These are phyloP conservation scores for Phallusia fumigata DNA, from an alignment of 23 tunicate species.

Conservation along the genomic window DNA sequence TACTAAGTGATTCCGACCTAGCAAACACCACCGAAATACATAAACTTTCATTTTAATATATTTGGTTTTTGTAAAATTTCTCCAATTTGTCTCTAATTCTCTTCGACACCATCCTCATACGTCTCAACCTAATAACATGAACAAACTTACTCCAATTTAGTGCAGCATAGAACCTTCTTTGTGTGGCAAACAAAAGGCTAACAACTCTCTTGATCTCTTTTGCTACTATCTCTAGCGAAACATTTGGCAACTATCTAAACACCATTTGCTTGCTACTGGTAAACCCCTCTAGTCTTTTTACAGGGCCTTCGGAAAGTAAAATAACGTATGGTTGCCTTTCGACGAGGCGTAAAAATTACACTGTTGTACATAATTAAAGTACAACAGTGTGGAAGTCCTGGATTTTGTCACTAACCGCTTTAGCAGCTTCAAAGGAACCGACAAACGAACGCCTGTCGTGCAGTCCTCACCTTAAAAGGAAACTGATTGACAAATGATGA, in stretches of 20 bases:
- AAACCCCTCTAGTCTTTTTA: not conserved
- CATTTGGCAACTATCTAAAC: too few relatives aligned
- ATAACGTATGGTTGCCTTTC: not conserved
- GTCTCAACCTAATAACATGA: too few relatives aligned
- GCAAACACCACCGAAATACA: too few relatives aligned
- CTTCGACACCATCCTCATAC: too few relatives aligned
- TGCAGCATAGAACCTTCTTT: too few relatives aligned
- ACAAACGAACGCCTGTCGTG: not conserved
- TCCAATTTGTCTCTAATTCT: too few relatives aligned
- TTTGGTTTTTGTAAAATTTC: too few relatives aligned
- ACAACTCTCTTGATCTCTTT: not conserved
- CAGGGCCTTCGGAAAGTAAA: not conserved
- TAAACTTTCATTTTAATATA: too few relatives aligned
- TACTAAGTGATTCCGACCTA: too few relatives aligned
- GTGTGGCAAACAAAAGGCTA: not conserved
- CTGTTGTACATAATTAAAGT: not conserved
- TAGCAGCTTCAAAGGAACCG: not conserved
- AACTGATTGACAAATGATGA: constrained; percentile 1
- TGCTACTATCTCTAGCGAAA: too few relatives aligned
- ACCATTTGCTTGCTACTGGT: not conserved
- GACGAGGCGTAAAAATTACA: not conserved
- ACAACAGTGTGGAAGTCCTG: not conserved
- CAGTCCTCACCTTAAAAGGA: not conserved
- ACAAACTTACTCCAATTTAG: too few relatives aligned
- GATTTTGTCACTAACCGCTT: not conserved